Evolutionary conservation across 2,797 vertebrate genomes (phyloP), one percentile per base, ranked within the genome.

Genomic region (Intellagama lesueurii): DNA sequence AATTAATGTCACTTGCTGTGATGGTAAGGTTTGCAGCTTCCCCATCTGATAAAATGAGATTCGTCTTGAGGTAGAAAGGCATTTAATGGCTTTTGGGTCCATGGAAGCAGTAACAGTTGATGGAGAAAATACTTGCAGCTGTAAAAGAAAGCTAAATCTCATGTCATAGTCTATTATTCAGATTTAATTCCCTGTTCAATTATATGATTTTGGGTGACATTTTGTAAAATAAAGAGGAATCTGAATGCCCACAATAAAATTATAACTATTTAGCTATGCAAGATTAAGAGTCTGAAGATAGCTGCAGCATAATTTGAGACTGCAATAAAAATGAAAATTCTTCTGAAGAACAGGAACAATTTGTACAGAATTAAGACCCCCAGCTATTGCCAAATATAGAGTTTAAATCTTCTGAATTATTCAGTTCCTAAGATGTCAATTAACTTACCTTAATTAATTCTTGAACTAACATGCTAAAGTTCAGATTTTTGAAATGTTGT

Each of bases 391-490:
- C 0, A 9, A 52, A 17, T 85, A 88, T 87, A 87, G 72, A 87
- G 4, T 26, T 88, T 85, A 91, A 90, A 73, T 90, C 0, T 93
- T 88, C 88, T 87, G 4, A 78, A 82, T 91, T 94, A 79, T 91
- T 93, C 49, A 91, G 9, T 68, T 92, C 83, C 75, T 89, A 91
- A 91, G 35, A 26, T 93, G 91, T 49, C 35, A 92, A 75, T 91
- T 91, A 93, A 49, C 91, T 79, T 92, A 93, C 92, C 35, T 91
- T 94, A 91, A 92, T 94, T 94, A 92, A 85, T 90, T 88, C 56
- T 91, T 92, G 90, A 93, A 88, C 86, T 89, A 56, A 89, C 90
- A 72, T 84, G 87, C 47, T 87, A 88, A 86, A 90, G 87, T 94
- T 91, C 87, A 83, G 86, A 72, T 82, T 7, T 69, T 83, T 32